These are phyloP conservation scores for Tortrix viridana DNA, from an alignment of 2,888 invertebrate species.

Conservation along the genomic window DNA sequence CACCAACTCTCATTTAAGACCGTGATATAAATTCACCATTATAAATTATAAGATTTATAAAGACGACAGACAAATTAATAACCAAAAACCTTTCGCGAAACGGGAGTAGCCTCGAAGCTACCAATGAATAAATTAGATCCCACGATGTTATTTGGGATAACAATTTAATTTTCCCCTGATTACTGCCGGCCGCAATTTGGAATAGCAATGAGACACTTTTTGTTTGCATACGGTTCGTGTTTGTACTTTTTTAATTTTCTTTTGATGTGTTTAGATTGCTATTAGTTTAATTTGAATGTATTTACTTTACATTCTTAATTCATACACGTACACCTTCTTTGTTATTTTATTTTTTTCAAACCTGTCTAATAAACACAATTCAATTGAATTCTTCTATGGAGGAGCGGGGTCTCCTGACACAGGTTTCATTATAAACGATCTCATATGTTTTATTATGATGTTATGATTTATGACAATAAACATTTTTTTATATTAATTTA, in stretches of 20 bases:
- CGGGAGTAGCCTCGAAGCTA: constrained; percentile 29
- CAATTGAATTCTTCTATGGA: too few species aligned
- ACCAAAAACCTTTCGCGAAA: background rate
- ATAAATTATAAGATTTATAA: constrained; percentile 1
- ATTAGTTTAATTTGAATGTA: background rate
- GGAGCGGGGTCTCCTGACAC: too few species aligned
- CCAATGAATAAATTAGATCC: constrained; percentile 60
- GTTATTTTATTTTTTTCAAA: too few species aligned
- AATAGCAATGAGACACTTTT: constrained; percentile 60
- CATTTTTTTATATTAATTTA: too few species aligned
- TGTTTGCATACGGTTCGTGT: constrained; percentile 8
- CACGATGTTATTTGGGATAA: constrained; percentile 62
- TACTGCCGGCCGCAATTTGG: constrained; percentile 55
- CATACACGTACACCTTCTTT: too few species aligned
- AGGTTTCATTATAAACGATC: too few species aligned
- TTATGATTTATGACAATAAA: too few species aligned
- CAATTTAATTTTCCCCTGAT: constrained; percentile 65
- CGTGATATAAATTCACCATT: background rate
- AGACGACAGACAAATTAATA: constrained; percentile 2
- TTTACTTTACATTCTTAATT: too few species aligned
- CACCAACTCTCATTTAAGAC: too few species aligned
- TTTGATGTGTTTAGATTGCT: constrained; percentile 1
- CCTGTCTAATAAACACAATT: too few species aligned
- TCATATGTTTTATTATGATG: too few species aligned
- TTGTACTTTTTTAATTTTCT: background rate